Evolutionary conservation across 2,797 vertebrate species (phyloP), one percentile per base, ranked within the genome.

Genomic region (Rhabdomys pumilio): DNA sequence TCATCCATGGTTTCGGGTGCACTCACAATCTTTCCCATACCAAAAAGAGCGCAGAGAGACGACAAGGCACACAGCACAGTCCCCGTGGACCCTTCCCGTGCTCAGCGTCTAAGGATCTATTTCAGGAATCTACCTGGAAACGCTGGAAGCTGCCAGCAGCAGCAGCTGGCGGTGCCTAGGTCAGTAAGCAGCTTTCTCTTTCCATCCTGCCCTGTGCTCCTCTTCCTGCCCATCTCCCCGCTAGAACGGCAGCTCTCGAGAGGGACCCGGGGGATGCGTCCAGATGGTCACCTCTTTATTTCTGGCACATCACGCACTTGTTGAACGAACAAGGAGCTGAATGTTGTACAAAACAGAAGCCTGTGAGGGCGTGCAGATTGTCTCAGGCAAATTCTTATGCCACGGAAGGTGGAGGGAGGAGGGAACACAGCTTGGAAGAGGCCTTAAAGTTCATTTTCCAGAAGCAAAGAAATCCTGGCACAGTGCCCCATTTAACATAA

Each of bases 401-500:
- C 96, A 95, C 26, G 47, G 34, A 41, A 95, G 75, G 69, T 31
- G 69, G 67, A 9, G 34, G 17, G 65, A 72, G 1, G 7, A 24
- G 81, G 86, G 81, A 86, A 67, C 17, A 72, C 26, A 72, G 26
- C 1, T 0, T 13, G 55, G 53, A 95, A 59, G 92, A 89, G 83
- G 89, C 86, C 83, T 84, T 73, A 82, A 94, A 93, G 89, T 93
- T 95, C 75, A 72, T 88, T 75, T 95, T 93, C 75, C 80, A 82
- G 59, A 94, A 94, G 75, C 89, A 95, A 95, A 89, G 26, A 57
- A 93, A 89, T 94, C 65, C 44, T 96, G 96, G 93, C 92, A 55
- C 4, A 29, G 55, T 72, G 88, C 86, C 83, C 44, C 41, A 29
- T 3, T 53, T 89, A 73, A 89, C 61, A 89, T 24, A 93, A 81